A percentile compares a stretch with the other conserved stretches of the same genome.
These are phyloP conservation scores for Acridotheres tristis DNA, from an alignment of 2,797 vertebrate genomes.

Conservation along the genomic window DNA sequence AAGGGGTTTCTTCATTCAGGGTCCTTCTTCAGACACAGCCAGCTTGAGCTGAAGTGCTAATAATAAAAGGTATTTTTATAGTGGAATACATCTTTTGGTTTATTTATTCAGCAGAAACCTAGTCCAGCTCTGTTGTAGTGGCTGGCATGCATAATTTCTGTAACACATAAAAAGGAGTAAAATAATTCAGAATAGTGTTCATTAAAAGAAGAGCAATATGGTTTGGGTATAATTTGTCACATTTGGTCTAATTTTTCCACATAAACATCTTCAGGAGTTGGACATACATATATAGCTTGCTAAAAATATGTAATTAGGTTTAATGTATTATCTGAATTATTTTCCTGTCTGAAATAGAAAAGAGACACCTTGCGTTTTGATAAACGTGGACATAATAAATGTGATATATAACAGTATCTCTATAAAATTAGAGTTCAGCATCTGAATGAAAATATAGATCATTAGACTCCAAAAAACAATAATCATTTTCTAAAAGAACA, in stretches of 20 bases:
- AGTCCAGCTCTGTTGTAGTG: background rate
- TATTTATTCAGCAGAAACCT: background rate
- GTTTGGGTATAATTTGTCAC: background rate
- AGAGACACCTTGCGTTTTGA: background rate
- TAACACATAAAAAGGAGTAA: background rate
- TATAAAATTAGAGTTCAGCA: background rate
- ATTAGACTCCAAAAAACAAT: background rate
- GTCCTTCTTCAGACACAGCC: background rate
- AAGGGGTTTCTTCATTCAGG: background rate
- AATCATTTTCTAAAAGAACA: background rate
- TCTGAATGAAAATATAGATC: background rate
- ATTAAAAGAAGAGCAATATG: background rate
- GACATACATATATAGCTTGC: background rate
- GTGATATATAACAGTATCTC: background rate
- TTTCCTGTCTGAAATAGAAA: background rate
- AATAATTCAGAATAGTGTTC: background rate
- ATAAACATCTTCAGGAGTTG: background rate
- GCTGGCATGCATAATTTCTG: rapidly evolving
- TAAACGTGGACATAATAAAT: background rate
- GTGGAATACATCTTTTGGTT: background rate
- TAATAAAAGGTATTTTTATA: background rate
- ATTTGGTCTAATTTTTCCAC: background rate
- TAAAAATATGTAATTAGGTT: background rate
- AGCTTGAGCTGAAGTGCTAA: background rate
- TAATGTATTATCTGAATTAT: background rate